Base-by-base conservation (phyloP, 2,888 invertebrate genomes). In the Hymenopus coronatus region DNA sequence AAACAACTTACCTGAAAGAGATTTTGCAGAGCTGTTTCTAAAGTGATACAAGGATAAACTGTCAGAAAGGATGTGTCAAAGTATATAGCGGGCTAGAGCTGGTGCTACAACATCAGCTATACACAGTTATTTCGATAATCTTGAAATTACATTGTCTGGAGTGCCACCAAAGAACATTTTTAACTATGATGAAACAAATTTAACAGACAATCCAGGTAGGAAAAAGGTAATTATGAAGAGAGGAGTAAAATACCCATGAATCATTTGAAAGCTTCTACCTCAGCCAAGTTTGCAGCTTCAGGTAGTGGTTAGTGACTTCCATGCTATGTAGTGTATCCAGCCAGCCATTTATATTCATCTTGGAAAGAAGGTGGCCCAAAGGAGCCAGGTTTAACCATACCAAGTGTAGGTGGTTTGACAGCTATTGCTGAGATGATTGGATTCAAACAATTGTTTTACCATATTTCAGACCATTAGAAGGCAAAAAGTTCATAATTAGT, bases 191-290 rank as follows among this genome's bases (percentile, higher is more conserved):
- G 40, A 88, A n/a, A 83, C 88, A 7, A 88, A 88, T 33, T 83
- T 88, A 46, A 25, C 33, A 8, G 88, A 88, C 40, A 46, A 83
- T 46, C 83, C 40, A 33, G 88, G 88, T 33, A 87, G 30, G 82
- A 87, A 82, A 33, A 88, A 88, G 40, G 82, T 82, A 4, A 88
- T 83, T 82, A 28, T 33, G 27, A 82, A 82, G 27, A 28, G 83
- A 40, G 88, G 83, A 20, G 20, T n/a, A 8, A 88, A 88, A 82
- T 88, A 88, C 27, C 88, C 88, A 83, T 88, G 82, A 88, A 88
- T 27, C 81, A 33, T 27, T 82, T 46, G 20, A 88, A 88, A 40
- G 27, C 88, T 33, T 88, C 83, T 83, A 83, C 40, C 30, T 83
- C 88, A 30, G 40, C 83, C 25, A 88, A 83, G 88, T 83, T 88